phyloP scores from a whole-genome alignment of 2,797 vertebrate genomes.

The Hapalemur alaotrensis region DNA sequence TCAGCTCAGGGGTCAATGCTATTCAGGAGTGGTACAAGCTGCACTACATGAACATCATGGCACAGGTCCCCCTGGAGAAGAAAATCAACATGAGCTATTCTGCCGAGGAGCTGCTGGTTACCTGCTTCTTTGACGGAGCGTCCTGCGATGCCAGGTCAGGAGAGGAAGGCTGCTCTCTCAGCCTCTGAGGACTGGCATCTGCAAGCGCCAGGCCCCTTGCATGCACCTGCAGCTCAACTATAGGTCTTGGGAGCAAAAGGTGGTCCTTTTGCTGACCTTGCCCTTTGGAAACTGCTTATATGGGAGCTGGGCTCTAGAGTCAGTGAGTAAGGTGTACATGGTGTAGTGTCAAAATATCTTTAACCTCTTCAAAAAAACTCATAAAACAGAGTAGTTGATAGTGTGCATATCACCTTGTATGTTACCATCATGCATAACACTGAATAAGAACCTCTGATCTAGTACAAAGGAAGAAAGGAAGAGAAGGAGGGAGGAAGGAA shows the following conservation, averaged over 20 bases:
- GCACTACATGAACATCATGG: conserved; percentile 90
- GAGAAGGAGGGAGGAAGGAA: background rate
- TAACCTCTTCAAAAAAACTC: background rate
- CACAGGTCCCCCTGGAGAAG: conserved; percentile 85
- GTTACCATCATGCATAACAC: background rate
- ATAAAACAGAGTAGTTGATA: background rate
- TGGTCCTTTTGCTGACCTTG: background rate
- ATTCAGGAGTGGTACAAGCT: conserved; percentile 90
- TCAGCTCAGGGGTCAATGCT: conserved; percentile 88
- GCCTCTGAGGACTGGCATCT: background rate
- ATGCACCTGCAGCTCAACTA: background rate
- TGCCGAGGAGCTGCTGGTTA: conserved; percentile 85
- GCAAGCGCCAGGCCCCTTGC: fast-evolving
- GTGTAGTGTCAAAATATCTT: background rate
- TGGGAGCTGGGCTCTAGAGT: background rate
- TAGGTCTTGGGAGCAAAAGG: background rate
- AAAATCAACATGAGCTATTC: conserved; percentile 88
- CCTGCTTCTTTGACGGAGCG: conserved; percentile 86
- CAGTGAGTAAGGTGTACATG: background rate
- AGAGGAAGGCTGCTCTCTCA: background rate
- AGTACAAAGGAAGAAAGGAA: background rate
- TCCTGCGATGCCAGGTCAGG: conserved; percentile 88
- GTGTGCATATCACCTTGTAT: background rate
- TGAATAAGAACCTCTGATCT: background rate
- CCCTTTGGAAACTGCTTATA: background rate